These are phyloP conservation scores for Pavo muticus DNA, from an alignment of 2,113 vertebrate species.

Conservation along the genomic window DNA sequence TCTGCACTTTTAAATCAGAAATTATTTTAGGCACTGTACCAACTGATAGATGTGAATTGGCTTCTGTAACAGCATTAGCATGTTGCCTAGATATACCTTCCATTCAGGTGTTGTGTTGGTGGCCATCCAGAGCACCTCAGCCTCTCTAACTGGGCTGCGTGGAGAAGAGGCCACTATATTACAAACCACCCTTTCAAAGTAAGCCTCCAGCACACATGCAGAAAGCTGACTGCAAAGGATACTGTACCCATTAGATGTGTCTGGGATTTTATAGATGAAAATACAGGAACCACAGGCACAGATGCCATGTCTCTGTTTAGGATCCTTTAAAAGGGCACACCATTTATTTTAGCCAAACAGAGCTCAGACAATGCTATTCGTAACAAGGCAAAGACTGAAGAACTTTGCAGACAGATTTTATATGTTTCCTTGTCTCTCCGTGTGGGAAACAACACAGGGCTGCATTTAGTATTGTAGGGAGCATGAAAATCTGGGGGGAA, in stretches of 20 bases:
- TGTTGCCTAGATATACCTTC: background rate
- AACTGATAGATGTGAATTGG: background rate
- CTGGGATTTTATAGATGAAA: background rate
- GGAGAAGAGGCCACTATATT: background rate
- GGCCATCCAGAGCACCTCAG: background rate
- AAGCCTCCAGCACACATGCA: background rate
- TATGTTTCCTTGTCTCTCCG: background rate
- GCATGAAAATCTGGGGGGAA: background rate
- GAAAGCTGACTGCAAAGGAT: background rate
- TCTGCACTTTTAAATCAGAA: background rate
- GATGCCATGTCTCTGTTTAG: background rate
- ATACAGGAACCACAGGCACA: background rate
- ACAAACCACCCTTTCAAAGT: background rate
- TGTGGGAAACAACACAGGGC: background rate
- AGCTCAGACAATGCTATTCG: fast-evolving
- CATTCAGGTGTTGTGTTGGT: background rate
- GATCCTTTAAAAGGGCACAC: background rate
- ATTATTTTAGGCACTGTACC: background rate
- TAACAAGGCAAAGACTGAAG: background rate
- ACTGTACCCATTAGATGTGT: fast-evolving
- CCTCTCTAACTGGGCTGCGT: background rate
- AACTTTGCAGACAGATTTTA: background rate
- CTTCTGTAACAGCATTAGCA: background rate
- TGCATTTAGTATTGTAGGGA: background rate
- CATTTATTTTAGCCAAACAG: background rate